A percentile compares a stretch with the other conserved stretches of the same genome.
Evolutionary conservation across 35 echinoderm and acorn worm genomes (phyloP).

Genomic region (Apostichopus parvimensis): DNA sequence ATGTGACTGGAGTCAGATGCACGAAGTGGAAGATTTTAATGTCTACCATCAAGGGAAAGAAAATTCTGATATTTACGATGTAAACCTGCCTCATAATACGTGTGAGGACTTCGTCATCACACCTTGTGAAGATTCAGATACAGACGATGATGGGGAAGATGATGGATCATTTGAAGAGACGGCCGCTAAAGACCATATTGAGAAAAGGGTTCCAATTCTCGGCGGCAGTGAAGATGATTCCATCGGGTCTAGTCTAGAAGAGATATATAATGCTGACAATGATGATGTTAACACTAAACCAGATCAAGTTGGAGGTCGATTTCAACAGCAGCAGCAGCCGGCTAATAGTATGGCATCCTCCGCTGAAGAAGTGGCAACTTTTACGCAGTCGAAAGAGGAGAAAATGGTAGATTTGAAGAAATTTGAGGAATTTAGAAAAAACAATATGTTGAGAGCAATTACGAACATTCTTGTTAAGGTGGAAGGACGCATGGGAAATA

Average conservation of each 20-base stretch:
- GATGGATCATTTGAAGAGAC: not conserved
- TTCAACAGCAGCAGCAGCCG: no score
- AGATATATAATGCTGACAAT: no score
- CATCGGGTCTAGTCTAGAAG: no score
- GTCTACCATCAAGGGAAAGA: not conserved
- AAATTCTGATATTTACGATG: not conserved
- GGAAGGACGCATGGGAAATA: not conserved
- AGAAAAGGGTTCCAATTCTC: not conserved
- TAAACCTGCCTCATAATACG: not conserved
- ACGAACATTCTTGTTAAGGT: not conserved
- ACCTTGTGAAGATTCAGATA: slow-evolving; percentile 24
- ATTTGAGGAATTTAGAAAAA: not conserved
- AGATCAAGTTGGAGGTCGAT: no score
- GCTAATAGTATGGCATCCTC: no score
- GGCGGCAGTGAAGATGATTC: not conserved
- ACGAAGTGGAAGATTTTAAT: not conserved
- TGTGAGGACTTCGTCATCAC: slow-evolving; percentile 23
- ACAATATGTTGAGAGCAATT: not conserved
- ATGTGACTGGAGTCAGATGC: not conserved
- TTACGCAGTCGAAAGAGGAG: slow-evolving; percentile 9
- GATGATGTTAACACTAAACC: no score
- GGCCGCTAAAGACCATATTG: not conserved
- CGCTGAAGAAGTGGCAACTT: no score
- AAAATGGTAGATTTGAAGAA: slow-evolving; percentile 1
- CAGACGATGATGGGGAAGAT: slow-evolving; percentile 20